Conservation (phyloP, 2,797 vertebrate species). For the Xyrichtys novacula region DNA sequence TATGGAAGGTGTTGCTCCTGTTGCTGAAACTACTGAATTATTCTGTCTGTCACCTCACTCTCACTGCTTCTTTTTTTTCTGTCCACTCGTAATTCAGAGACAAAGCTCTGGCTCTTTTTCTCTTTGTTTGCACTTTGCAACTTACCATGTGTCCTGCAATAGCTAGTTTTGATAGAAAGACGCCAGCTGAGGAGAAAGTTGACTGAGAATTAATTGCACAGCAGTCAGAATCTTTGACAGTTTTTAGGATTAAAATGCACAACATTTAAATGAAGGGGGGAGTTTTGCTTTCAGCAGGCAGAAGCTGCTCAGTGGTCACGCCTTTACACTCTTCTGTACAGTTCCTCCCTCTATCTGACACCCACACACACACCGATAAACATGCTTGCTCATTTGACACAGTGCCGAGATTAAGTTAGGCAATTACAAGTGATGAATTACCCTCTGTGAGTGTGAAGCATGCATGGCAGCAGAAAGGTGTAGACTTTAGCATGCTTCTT, state of each 20-base stretch:
- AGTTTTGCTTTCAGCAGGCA: conserved; percentile 43
- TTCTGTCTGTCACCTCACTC: conserved; percentile 59
- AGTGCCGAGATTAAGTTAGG: conserved; percentile 62
- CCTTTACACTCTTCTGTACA: conserved; percentile 21
- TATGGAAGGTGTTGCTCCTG: conserved; percentile 57
- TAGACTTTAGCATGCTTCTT: conserved; percentile 23
- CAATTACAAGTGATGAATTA: conserved; percentile 68
- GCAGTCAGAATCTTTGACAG: conserved; percentile 10
- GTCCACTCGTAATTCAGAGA: conserved; percentile 46
- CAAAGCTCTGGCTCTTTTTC: conserved; percentile 12
- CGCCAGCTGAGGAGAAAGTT: conserved; percentile 15
- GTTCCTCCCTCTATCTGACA: conserved; percentile 43
- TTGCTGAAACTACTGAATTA: conserved; percentile 47
- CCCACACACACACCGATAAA: conserved; percentile 55
- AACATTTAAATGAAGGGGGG: conserved; percentile 27
- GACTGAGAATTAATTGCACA: neutral
- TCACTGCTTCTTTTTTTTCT: conserved; percentile 40
- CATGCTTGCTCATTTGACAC: conserved; percentile 58
- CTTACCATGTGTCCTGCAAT: conserved; percentile 3
- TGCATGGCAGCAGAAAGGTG: conserved; percentile 32
- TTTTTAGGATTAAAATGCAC: conserved; percentile 33
- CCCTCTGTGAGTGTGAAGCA: conserved; percentile 36
- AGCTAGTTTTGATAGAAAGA: conserved; percentile 15
- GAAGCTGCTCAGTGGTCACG: conserved; percentile 49
- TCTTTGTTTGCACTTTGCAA: conserved; percentile 19